Evolutionary conservation across 2,888 invertebrate genomes (phyloP), one percentile per base, ranked within the genome.

Genomic region (Heliconius cydno): DNA sequence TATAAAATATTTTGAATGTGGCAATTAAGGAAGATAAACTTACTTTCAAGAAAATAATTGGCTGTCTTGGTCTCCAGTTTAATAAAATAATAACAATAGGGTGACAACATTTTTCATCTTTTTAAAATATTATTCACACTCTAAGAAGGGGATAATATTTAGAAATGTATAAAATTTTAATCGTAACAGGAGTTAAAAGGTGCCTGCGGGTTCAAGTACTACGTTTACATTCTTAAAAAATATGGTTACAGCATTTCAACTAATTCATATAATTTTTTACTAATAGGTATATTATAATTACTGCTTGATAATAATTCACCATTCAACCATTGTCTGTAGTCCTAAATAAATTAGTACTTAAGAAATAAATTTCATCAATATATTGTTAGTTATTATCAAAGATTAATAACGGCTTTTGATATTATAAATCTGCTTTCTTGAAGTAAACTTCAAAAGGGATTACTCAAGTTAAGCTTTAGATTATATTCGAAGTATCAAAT

Each of bases 381-480:
- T 22, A 70, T 70, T 70, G 70, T 70, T 46, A 46, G 41, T 9
- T 25, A 70, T 46, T 25, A 70, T 46, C 13, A 25, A 70, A 70
- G 15, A 41, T 46, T 46, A 41, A 41, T 25, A 70, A 46, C 13
- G 15, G 25, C 25, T 70, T 70, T 41, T 46, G 70, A 70, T 70
- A 41, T 68, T n/a, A 68, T 70, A 25, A 41, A 70, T 38, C 67
- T 34, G 67, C 38, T 12, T 38, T 38, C 67, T 68, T 34, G 67
- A 68, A 68, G 67, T 68, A 38, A 68, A 68, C 13, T 34, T 68
- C 38, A 38, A 68, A 22, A 68, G 67, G 38, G 38, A 68, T 68
- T 68, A 68, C 34, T 67, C 0, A 38, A 68, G 67, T 67, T 9
- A 67, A 34, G 34, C 34, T 67, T 38, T 22, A 46, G 15, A 70